Conservation (phyloP, 2,113 vertebrate species). For the Lathamus discolor region DNA sequence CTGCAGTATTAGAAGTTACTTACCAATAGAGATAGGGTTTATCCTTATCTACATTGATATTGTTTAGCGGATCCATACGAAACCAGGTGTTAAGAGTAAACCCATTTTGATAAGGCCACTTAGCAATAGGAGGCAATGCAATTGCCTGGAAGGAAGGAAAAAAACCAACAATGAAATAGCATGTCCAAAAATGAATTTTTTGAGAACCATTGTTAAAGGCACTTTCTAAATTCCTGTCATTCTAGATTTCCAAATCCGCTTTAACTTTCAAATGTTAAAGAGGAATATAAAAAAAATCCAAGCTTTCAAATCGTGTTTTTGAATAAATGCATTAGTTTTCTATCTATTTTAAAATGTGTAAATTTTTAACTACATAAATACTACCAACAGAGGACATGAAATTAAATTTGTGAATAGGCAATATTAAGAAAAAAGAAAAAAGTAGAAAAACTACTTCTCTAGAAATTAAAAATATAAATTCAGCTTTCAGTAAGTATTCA, state of each 20-base stretch:
- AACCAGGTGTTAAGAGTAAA: constrained; percentile 99
- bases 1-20: constrained; percentile 44
- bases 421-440: neutral
- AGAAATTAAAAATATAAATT: neutral
- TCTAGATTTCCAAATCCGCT: neutral
- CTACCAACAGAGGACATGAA: neutral
- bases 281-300: rapidly evolving
- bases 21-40: constrained; percentile 99
- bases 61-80: constrained; percentile 96
- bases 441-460: neutral
- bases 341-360: neutral
- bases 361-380: neutral
- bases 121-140: constrained; percentile 97
- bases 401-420: neutral
- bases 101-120: constrained; percentile 99
- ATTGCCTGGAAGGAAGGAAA: constrained; percentile 80
- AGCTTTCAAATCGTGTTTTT: neutral
- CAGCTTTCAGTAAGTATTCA: neutral
- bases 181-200: neutral
- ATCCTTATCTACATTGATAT: constrained; percentile 96
- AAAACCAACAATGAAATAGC: neutral
- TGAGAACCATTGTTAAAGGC: neutral
- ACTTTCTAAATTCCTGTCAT: neutral
- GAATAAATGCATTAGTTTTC: neutral
- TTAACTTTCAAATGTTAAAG: neutral